Evolutionary conservation across 2,113 vertebrate species (phyloP), one percentile per base, ranked within the genome.

Genomic region (Clupea harengus): DNA sequence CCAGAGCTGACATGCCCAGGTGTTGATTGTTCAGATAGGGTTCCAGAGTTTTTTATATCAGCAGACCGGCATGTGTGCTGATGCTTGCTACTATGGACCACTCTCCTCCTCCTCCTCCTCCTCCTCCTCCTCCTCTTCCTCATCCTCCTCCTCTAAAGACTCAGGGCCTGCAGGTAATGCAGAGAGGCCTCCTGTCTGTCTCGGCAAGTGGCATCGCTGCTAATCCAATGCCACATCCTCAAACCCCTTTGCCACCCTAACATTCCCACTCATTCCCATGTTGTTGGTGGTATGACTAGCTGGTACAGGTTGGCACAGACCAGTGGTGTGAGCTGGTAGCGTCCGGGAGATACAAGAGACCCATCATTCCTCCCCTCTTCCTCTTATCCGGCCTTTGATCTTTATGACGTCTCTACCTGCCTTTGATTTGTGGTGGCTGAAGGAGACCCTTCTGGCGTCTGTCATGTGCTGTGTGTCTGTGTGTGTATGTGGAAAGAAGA

Each of bases 331-430:
- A 28, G 60, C 20, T 67, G 60, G 52, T 54, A 54, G 52, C 52
- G 15, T 54, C 52, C 15, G 15, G 13, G 52, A 13, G 1, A 17
- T 6, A 17, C 52, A 4, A 13, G 15, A 13, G 4, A 54, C 17
- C 17, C 52, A 4, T 72, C 64, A 32, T 72, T 13, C 25, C 64
- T 72, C 64, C 25, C 64, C 64, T 72, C 17, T 7, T n/a, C 64
- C 25, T 72, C 64, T 72, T 72, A 72, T 28, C 64, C 9, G 3
- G 64, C 64, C 64, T 72, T 28, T 72, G 64, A 72, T 72, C 64
- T 72, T 72, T 28, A 72, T 72, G 64, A 72, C 64, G 64, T 32
- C 64, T 72, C 64, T 11, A 72, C 64, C 64, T 72, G 64, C 64
- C 64, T 72, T 72, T 72, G 64, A 72, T 72, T 72, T 72, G 64